Evolutionary conservation across 2,888 invertebrate genomes (phyloP).

Genomic region (Oeneis ivallda): DNA sequence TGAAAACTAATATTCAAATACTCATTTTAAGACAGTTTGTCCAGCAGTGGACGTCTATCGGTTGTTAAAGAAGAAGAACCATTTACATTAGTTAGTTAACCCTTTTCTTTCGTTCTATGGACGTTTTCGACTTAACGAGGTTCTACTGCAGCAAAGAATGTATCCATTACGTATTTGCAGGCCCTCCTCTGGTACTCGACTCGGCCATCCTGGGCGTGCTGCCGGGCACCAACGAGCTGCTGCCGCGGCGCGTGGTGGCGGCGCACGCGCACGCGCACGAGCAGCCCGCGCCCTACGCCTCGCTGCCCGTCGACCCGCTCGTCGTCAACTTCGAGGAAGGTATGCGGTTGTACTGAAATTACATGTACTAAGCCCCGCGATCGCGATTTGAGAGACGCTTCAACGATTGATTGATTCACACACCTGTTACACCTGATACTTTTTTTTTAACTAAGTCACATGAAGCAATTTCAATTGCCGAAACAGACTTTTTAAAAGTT

Average conservation of each 20-base stretch:
- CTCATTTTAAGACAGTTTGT: no score
- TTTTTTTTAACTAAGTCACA: background rate
- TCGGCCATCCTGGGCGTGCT: constrained; percentile 72
- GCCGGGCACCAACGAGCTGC: constrained; percentile 60
- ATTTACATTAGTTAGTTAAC: no score
- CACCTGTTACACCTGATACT: background rate
- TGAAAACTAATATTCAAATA: no score
- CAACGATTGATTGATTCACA: constrained; percentile 2
- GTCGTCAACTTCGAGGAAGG: constrained; percentile 92
- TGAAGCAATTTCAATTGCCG: no score
- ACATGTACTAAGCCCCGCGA: constrained; percentile 63
- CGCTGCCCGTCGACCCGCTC: constrained; percentile 84
- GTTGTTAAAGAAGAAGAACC: no score
- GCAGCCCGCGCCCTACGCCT: constrained; percentile 61
- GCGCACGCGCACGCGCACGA: constrained; percentile 45
- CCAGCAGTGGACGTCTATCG: no score
- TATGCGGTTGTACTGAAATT: constrained; percentile 87
- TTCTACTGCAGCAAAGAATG: no score
- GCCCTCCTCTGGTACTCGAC: constrained; percentile 63
- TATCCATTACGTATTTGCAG: background rate
- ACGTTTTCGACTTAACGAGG: no score
- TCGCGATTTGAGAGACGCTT: constrained; percentile 34
- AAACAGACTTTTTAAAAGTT: no score
- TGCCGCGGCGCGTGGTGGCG: constrained; percentile 61
- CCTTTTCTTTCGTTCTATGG: no score